These are phyloP conservation scores for Sceloporus tristichus DNA, from an alignment of 2,113 vertebrate genomes.

Conservation along the genomic window DNA sequence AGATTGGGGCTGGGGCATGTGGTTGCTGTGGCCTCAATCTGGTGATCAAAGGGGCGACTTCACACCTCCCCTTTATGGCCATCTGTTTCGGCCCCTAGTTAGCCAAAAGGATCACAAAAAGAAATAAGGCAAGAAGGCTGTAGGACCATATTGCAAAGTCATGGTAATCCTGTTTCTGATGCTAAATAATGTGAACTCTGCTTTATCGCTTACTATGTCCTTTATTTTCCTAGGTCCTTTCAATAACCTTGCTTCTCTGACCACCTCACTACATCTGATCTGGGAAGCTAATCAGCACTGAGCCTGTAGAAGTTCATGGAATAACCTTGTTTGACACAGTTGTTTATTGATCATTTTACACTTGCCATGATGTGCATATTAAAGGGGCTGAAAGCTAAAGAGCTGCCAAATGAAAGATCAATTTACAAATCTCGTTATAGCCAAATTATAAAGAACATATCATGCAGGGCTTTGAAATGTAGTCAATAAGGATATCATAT, in stretches of 20 bases:
- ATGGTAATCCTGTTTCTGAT: not conserved
- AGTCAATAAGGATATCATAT: not conserved
- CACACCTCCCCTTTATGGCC: no score
- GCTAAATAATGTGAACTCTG: conserved; percentile 25
- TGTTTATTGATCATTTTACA: conserved; percentile 43
- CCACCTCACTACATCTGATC: conserved; percentile 22
- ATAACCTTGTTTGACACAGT: conserved; percentile 58
- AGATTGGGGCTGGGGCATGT: no score
- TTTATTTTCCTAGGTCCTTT: conserved; percentile 43
- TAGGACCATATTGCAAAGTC: not conserved
- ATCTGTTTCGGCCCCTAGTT: not conserved
- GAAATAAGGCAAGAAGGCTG: not conserved
- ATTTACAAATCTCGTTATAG: conserved; percentile 2
- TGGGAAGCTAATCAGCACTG: conserved; percentile 23
- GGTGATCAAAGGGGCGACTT: no score
- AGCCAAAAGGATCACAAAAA: not conserved
- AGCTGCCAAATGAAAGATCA: not conserved
- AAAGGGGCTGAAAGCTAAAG: conserved; percentile 8
- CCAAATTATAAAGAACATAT: conserved; percentile 13
- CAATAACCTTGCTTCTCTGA: conserved; percentile 50
- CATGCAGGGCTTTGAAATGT: conserved; percentile 1
- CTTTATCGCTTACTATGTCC: conserved; percentile 52
- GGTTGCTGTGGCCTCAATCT: no score
- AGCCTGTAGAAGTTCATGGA: conserved; percentile 43
- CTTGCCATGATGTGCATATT: conserved; percentile 34